Base-by-base conservation (phyloP, 2,113 vertebrate species). In the Heterocephalus glaber region DNA sequence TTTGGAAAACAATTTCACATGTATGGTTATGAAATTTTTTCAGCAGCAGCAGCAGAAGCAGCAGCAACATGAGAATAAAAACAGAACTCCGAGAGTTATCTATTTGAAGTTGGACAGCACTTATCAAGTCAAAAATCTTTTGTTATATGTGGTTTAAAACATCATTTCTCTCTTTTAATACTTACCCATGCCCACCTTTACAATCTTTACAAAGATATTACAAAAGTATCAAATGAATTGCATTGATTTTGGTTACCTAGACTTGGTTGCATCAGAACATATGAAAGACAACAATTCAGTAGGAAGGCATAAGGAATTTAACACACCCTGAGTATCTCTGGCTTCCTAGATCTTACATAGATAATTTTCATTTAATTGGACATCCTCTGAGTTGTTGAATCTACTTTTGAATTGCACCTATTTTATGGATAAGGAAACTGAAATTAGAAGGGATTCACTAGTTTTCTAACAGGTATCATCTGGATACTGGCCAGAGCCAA, bases 361-460 rank as follows among this genome's bases (percentile, higher is more conserved):
- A 74, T n/a, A 38, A 61, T n/a, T 94, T 95, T 85, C 17, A 56
- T 92, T 88, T 94, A 81, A 74, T 72, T 49, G 41, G 72, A 65
- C 0, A 86, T 33, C 10, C 14, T 82, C 38, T 76, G 3, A 41
- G 2, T 10, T 80, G 56, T 83, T 74, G 24, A 90, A 89, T 49
- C 44, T 47, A 47, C 44, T 49, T 92, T 95, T 87, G 41, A 72
- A 79, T 77, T 9, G 44, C 58, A 11, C 86, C 70, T 77, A 54
- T 12, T 63, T 85, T 79, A 74, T 5, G 72, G n/a, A 86, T 54
- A 20, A 89, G 26, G 41, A 94, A 68, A 58, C 17, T 66, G 33
- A 68, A 63, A 12, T 85, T 38, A 60, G 1, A 77, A 85, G 63
- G 28, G 9, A 89, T 52, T 72, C 19, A 41, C 8, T 52, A 13